Conservation (phyloP, 2,888 invertebrate genomes). For the Platycnemis pennipes region DNA sequence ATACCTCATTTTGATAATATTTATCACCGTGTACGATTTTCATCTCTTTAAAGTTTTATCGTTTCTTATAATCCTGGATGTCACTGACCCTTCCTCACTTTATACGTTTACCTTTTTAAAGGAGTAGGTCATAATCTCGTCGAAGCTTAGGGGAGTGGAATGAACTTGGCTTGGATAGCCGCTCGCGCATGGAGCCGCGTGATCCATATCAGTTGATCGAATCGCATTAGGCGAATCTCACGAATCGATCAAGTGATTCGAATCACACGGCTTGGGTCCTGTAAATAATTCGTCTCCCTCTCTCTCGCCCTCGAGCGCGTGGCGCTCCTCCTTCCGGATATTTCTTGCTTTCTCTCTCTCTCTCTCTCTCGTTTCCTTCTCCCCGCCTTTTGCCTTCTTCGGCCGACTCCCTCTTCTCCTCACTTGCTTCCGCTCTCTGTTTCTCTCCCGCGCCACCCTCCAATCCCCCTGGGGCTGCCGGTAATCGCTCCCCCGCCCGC, state of each 20-base stretch:
- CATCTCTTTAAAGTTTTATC: too few relatives aligned
- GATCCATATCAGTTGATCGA: slow-evolving; percentile 11
- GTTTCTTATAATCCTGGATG: too few relatives aligned
- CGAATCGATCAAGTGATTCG: background rate
- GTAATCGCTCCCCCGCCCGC: slow-evolving; percentile 10
- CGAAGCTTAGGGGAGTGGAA: too few relatives aligned
- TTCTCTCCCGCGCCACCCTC: background rate
- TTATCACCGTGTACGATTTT: too few relatives aligned
- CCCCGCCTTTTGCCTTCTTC: background rate
- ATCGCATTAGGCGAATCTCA: background rate
- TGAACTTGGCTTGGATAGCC: too few relatives aligned
- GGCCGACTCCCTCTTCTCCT: background rate
- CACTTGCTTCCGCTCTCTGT: background rate
- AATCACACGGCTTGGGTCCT: background rate
- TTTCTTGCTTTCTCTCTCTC: background rate
- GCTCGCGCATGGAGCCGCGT: background rate
- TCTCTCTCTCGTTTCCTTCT: background rate
- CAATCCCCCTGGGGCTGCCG: background rate
- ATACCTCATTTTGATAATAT: too few relatives aligned
- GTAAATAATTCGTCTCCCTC: background rate
- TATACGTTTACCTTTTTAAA: too few relatives aligned
- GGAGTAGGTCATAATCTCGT: too few relatives aligned
- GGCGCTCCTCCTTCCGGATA: background rate
- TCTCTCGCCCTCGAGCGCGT: background rate
- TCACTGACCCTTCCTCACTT: too few relatives aligned